Percentiles rank a stretch among this genome's conserved stretches.
These are phyloP conservation scores for Tribolium madens DNA, from an alignment of 1,140 invertebrate genomes.

Conservation along the genomic window DNA sequence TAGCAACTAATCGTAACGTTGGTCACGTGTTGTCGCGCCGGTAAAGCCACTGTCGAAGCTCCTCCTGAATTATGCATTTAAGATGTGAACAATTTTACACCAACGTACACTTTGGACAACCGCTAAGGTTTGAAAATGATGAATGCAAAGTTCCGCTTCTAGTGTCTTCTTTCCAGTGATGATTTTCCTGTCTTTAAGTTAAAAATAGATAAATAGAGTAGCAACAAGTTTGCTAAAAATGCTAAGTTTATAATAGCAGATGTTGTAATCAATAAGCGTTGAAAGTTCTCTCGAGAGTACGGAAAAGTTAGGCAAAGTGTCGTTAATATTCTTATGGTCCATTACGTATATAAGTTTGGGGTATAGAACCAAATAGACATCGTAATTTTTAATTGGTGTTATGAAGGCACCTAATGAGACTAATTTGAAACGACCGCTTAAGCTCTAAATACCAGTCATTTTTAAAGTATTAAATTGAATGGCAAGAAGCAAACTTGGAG, in stretches of 20 bases:
- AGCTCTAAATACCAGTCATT: not conserved
- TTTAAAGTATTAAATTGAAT: constrained; percentile 11
- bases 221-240: constrained; percentile 17
- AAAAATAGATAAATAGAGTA: not conserved
- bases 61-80: constrained; percentile 26
- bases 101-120: constrained; percentile 24
- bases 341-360: constrained; percentile 27
- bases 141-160: constrained; percentile 25
- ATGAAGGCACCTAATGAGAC: not conserved
- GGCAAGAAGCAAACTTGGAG: not conserved
- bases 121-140: constrained; percentile 25
- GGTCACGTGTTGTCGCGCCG: constrained; percentile 28
- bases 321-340: constrained; percentile 33
- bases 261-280: constrained; percentile 22
- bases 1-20: constrained; percentile 31
- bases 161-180: not conserved
- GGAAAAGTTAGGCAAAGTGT: constrained; percentile 23
- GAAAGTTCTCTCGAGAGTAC: constrained; percentile 14
- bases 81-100: constrained; percentile 37
- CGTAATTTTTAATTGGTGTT: constrained; percentile 28
- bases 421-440: not conserved
- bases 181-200: constrained; percentile 14
- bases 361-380: constrained; percentile 17
- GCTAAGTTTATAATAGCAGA: constrained; percentile 11
- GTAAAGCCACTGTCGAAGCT: constrained; percentile 26